Base-by-base conservation (phyloP, 1,140 invertebrate species). In the Acyrthosiphon pisum region DNA sequence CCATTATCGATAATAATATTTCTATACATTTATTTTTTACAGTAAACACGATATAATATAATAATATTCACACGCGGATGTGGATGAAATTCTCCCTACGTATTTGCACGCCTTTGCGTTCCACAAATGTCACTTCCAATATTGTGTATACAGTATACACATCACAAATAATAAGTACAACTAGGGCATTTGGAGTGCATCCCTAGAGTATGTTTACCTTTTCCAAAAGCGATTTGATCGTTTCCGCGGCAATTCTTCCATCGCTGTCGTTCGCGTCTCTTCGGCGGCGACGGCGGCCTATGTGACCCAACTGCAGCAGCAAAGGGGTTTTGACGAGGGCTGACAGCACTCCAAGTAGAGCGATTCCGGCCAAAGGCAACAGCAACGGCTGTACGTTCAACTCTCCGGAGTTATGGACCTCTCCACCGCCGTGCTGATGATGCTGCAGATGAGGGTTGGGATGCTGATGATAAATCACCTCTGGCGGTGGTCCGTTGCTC, bases 261-360 rank as follows among this genome's bases (percentile, higher is more conserved):
- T 84, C 30, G 30, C 30, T 35, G 7, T 48, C 83, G 30, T 20
- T 9, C 22, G 18, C 76, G 87, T 95, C 94, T 93, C 95, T 95
- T 88, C 94, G 95, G 35, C 94, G 95, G 90, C 95, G 95, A 44
- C 94, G 93, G 35, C 94, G 94, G 6, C 96, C 96, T 22, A 97
- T 95, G 9, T 97, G 96, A 88, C 97, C 97, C 53, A 98, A 95
- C 94, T 97, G 97, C 14, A 98, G 95, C 26, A 98, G 95, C 53
- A 97, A 96, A 3, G 97, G 97, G 95, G 98, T 97, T 88, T 96
- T 96, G 68, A 97, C 97, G 68, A 98, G 95, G 8, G 97, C 97
- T 41, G 97, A 97, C 1, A 97, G 97, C 14, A 97, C 97, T 41
- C 97, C 97, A 48, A 98, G 95, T 22, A 98, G 95, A 3, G 97